Conservation (phyloP, 2,888 invertebrate species). For the Aleiodes leptofemur region DNA sequence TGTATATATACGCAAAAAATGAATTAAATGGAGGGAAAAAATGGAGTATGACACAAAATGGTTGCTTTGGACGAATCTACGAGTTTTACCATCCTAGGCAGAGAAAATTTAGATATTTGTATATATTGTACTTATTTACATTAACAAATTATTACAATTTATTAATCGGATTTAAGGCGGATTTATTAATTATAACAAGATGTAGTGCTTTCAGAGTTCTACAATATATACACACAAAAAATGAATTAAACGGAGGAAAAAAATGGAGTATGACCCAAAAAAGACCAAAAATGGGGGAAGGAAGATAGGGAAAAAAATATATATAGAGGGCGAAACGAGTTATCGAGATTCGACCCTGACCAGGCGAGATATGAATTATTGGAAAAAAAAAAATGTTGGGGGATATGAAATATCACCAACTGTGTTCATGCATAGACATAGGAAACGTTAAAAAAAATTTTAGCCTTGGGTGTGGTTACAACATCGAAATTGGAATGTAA, state of each 20-base stretch:
- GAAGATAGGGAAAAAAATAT: neutral
- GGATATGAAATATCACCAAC: conserved; percentile 23
- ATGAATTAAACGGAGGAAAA: conserved; percentile 12
- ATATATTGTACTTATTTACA: no score
- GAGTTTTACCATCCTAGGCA: conserved; percentile 45
- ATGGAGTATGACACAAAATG: neutral
- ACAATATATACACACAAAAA: conserved; percentile 13
- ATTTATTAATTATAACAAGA: no score
- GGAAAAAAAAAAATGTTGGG: conserved; percentile 36
- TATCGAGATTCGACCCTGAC: conserved; percentile 39
- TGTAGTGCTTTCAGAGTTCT: no score
- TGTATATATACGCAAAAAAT: neutral
- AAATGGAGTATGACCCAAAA: neutral
- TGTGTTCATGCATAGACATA: conserved; percentile 3
- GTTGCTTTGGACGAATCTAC: conserved; percentile 51
- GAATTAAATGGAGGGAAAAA: conserved; percentile 17
- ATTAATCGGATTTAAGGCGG: no score
- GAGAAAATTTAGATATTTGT: conserved; percentile 10
- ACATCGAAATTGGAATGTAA: conserved; percentile 34
- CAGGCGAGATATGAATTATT: conserved; percentile 38
- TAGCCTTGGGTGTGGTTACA: conserved; percentile 11
- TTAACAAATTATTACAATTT: no score
- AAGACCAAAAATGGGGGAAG: neutral
- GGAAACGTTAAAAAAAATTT: conserved; percentile 7
- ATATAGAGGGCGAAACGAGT: conserved; percentile 32